Conservation (phyloP, 2,797 vertebrate species). For the Mycteria americana region DNA sequence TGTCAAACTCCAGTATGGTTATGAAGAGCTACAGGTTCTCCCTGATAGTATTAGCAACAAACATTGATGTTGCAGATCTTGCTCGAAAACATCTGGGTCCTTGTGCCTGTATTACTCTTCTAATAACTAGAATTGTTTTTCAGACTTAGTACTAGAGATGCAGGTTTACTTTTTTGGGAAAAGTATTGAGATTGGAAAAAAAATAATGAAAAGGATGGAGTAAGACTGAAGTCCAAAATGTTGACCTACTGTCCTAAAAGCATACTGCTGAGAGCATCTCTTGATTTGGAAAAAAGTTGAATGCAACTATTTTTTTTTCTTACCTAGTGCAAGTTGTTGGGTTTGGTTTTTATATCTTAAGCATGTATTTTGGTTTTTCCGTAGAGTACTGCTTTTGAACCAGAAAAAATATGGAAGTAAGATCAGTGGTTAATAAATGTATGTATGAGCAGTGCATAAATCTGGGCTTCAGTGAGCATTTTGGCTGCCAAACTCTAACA, state of each 20-base stretch:
- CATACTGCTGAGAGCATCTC: not conserved
- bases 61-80: not conserved
- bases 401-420: not conserved
- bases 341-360: not conserved
- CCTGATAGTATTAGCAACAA: not conserved
- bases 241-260: not conserved
- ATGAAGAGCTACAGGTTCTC: not conserved
- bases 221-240: not conserved
- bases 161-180: not conserved
- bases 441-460: accelerated
- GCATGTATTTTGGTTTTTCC: accelerated
- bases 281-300: not conserved
- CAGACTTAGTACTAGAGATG: not conserved
- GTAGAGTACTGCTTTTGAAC: not conserved
- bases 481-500: not conserved
- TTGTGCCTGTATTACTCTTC: not conserved
- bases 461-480: not conserved
- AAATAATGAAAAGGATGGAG: not conserved
- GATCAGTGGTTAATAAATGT: not conserved
- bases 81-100: not conserved
- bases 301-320: not conserved
- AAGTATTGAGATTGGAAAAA: not conserved
- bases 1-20: not conserved
- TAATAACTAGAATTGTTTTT: not conserved
- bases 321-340: not conserved